These are phyloP conservation scores for Drosophila kuntzei DNA, from an alignment of 2,888 invertebrate species.

Conservation along the genomic window DNA sequence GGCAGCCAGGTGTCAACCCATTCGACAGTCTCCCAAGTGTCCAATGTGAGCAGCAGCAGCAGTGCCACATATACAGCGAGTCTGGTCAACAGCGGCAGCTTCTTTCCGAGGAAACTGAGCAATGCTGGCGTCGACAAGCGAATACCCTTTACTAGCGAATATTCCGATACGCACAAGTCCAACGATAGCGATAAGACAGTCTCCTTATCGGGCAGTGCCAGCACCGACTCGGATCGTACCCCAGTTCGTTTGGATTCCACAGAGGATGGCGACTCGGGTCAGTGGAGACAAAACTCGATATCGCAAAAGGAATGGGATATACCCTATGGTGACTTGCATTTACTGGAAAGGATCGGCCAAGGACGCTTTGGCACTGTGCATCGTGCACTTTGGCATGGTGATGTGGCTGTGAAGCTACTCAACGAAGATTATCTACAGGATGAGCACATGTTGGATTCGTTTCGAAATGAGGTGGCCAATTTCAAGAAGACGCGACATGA, in stretches of 20 bases:
- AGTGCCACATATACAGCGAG: constrained; percentile 61
- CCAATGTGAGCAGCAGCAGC: constrained; percentile 54
- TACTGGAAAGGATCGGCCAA: constrained; percentile 94
- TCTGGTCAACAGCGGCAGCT: constrained; percentile 68
- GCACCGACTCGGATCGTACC: constrained; percentile 93
- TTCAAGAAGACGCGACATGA: constrained; percentile 99
- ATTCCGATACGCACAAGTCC: constrained; percentile 87
- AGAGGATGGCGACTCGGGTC: constrained; percentile 90
- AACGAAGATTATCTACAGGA: constrained; percentile 96
- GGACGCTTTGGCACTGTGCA: constrained; percentile 98
- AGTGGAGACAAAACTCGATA: constrained; percentile 94
- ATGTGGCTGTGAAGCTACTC: constrained; percentile 97
- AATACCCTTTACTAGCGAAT: constrained; percentile 82
- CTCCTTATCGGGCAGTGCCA: constrained; percentile 90
- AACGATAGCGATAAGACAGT: constrained; percentile 90
- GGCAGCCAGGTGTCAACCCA: constrained; percentile 64
- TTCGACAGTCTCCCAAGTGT: constrained; percentile 47
- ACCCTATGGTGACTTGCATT: constrained; percentile 96
- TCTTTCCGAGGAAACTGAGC: constrained; percentile 86
- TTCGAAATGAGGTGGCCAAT: constrained; percentile 97
- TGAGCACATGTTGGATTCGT: constrained; percentile 95
- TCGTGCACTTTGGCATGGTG: constrained; percentile 98
- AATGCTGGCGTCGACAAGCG: constrained; percentile 81
- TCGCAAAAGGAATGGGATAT: constrained; percentile 99
- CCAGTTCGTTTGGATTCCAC: constrained; percentile 91